Base-by-base conservation (phyloP, 2,797 vertebrate genomes). In the Coregonus sp. region DNA sequence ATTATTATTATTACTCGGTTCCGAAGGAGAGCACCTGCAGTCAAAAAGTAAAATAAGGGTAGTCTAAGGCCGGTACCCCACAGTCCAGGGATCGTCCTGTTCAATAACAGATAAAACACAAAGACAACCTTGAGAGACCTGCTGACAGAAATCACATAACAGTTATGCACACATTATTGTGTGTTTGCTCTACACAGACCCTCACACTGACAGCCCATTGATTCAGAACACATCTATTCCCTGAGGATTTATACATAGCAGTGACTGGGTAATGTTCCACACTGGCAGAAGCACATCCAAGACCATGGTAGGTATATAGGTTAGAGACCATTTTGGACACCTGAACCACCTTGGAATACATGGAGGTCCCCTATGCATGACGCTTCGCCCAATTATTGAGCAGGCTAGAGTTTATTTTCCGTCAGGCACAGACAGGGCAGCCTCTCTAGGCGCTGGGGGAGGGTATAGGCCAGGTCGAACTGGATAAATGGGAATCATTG, bases 91-190 rank as follows among this genome's bases (percentile, higher is more conserved):
- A 40, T 7, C 35, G 18, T 47, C 35, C 68, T 70, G 68, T 70
- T 40, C 68, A 47, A 70, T 47, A 47, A 35, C 18, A 20, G 37
- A 37, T 56, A 12, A 47, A 68, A 37, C 33, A 68, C 31, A 67
- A 29, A 67, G 29, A 68, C 66, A 68, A 68, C 31, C 33, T 37
- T 68, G 65, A 47, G 69, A 70, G 35, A 70, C 40, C 18, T 25
- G 47, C 3, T 70, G 40, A 51, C 69, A 50, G 9, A 20, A 12
- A 29, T 25, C 12, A 31, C 9, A 40, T 71, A 40, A 67, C 29
- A 68, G 25, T 31, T 29, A 72, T 50, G 33, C 25, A 31, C 4
- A 72, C 70, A 29, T 1, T 52, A 2, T 51, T 47, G 25, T 47
- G 5, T n/a, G 67, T 40, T 40, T 40, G 37, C 37, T 40, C 6